Percentiles rank a stretch among this genome's conserved stretches.
phyloP scores from a whole-genome alignment of 2,888 invertebrate species.

The Leptogaster cylindrica region DNA sequence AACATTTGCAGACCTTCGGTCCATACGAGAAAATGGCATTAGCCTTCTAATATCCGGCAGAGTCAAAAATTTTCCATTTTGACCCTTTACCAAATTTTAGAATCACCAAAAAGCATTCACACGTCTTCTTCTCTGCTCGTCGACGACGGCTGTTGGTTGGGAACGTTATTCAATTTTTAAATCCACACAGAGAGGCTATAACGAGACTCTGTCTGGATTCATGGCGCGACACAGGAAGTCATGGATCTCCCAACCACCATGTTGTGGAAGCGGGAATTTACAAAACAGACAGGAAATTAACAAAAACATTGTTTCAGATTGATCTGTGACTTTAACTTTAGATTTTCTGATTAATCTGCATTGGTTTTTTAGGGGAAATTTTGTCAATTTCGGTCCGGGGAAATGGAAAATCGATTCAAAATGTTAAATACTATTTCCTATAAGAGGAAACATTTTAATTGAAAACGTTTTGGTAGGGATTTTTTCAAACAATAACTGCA shows the following conservation, averaged over 20 bases:
- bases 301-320: slow-evolving; percentile 15
- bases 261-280: not conserved
- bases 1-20: too few species aligned
- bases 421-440: too few species aligned
- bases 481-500: too few species aligned
- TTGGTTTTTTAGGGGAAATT: too few species aligned
- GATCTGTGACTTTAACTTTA: slow-evolving; percentile 1
- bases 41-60: slow-evolving; percentile 33
- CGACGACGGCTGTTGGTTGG: not conserved
- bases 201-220: not conserved
- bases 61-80: slow-evolving; percentile 35
- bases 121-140: slow-evolving; percentile 2
- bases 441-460: too few species aligned
- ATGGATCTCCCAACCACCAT: not conserved
- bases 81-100: slow-evolving; percentile 6
- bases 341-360: too few species aligned
- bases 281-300: slow-evolving; percentile 27
- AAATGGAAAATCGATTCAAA: too few species aligned
- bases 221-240: slow-evolving; percentile 3
- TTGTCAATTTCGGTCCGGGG: too few species aligned
- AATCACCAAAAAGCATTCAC: slow-evolving; percentile 30
- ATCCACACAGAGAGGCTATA: not conserved
- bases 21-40: slow-evolving; percentile 18
- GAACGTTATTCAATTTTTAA: slow-evolving; percentile 11
- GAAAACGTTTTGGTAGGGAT: too few species aligned